These are phyloP conservation scores for Gambusia yucatana DNA, from an alignment of 2,797 vertebrate genomes.

Conservation along the genomic window DNA sequence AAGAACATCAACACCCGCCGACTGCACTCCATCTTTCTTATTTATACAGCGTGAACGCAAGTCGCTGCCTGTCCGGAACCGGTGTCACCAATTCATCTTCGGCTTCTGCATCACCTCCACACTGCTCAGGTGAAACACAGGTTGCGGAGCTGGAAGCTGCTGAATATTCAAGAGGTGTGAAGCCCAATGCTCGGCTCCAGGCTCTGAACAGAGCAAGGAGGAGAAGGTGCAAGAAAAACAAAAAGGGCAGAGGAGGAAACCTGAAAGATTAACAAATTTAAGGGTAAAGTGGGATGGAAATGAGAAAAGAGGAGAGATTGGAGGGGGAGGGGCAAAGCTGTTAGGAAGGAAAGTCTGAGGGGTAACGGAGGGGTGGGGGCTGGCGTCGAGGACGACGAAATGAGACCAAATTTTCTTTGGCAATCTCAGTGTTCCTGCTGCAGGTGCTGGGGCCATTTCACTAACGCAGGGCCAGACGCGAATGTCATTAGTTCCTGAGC, in stretches of 20 bases:
- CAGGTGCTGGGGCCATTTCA: conserved; percentile 99
- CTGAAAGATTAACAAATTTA: conserved; percentile 60
- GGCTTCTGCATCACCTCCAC: conserved; percentile 49
- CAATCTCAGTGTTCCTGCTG: conserved; percentile 99
- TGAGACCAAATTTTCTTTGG: conserved; percentile 99
- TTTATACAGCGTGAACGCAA: conserved; percentile 83
- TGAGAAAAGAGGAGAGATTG: conserved; percentile 55
- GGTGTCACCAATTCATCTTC: conserved; percentile 68
- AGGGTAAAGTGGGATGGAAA: conserved; percentile 55
- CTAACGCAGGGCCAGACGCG: conserved; percentile 98
- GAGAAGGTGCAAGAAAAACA: conserved; percentile 15
- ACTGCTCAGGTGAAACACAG: conserved; percentile 63
- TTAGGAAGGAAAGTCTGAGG: conserved; percentile 36
- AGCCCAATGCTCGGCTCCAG: background rate
- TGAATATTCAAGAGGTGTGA: conserved; percentile 45
- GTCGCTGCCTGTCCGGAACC: conserved; percentile 67
- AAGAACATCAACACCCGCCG: conserved; percentile 73
- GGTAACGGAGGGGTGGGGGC: conserved; percentile 51
- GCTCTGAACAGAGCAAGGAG: background rate
- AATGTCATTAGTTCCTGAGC: conserved; percentile 99
- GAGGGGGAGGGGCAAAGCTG: conserved; percentile 37
- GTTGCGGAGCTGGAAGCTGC: conserved; percentile 43
- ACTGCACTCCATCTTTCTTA: conserved; percentile 75
- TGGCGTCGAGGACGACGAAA: conserved; percentile 85
- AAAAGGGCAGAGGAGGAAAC: conserved; percentile 37